Conservation (phyloP, 2,888 invertebrate genomes). For the Morpho deidamia region DNA sequence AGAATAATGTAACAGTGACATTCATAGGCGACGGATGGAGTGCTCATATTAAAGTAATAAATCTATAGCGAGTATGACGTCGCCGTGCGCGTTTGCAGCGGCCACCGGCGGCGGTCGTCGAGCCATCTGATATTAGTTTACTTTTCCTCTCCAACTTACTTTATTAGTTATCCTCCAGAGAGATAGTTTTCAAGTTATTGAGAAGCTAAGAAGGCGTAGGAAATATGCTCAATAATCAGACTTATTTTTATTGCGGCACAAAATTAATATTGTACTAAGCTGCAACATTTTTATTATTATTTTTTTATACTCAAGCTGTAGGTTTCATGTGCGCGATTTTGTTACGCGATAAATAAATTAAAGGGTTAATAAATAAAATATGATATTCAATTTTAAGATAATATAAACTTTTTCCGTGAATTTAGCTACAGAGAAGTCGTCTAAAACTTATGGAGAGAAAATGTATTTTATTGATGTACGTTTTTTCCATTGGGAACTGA, state of each 20-base stretch:
- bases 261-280: slow-evolving; percentile 1
- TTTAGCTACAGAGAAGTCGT: no score
- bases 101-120: slow-evolving; percentile 42
- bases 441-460: no score
- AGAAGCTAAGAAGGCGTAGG: slow-evolving; percentile 49
- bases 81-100: slow-evolving; percentile 30
- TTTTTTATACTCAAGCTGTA: neutral
- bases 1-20: slow-evolving; percentile 40
- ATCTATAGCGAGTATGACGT: slow-evolving; percentile 50
- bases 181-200: slow-evolving; percentile 72
- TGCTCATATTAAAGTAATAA: slow-evolving; percentile 72
- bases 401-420: no score
- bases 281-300: neutral
- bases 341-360: no score
- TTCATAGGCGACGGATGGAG: slow-evolving; percentile 42
- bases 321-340: no score
- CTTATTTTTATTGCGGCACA: slow-evolving; percentile 24
- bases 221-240: slow-evolving; percentile 27
- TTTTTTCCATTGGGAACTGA: no score
- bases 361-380: no score
- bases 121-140: slow-evolving; percentile 77
- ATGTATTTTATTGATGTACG: no score
- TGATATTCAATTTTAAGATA: no score
- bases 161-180: slow-evolving; percentile 71
- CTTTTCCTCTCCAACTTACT: slow-evolving; percentile 76